A percentile compares a stretch with the other conserved stretches of the same genome.
phyloP scores from a whole-genome alignment of 2,888 invertebrate species.

The Pammene fasciana region DNA sequence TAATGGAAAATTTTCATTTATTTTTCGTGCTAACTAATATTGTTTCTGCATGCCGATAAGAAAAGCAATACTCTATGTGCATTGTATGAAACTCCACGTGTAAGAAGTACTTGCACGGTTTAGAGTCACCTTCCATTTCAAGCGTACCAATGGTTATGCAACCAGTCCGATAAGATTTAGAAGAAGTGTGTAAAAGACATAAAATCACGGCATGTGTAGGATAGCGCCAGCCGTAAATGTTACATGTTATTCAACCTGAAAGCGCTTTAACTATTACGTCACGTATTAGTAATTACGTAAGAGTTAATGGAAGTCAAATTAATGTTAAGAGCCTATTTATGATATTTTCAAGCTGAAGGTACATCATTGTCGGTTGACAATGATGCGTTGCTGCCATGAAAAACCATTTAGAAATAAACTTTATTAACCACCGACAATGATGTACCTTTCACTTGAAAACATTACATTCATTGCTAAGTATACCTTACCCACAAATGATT shows the following conservation, averaged over 20 bases:
- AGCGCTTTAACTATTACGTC: background rate
- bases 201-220: constrained; percentile 18
- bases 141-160: constrained; percentile 29
- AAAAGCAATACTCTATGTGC: constrained; percentile 56
- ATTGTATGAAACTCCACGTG: constrained; percentile 60
- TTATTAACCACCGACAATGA: no score
- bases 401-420: no score
- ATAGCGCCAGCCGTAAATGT: background rate
- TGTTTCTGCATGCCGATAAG: constrained; percentile 69
- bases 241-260: background rate
- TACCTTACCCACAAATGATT: no score
- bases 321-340: no score
- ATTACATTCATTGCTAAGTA: no score
- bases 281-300: background rate
- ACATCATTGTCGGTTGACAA: no score
- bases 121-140: constrained; percentile 42
- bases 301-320: background rate
- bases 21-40: constrained; percentile 68
- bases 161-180: constrained; percentile 29
- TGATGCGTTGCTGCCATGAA: no score
- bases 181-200: constrained; percentile 17
- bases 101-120: constrained; percentile 56
- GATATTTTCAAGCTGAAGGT: no score
- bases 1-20: constrained; percentile 70
- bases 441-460: no score